Conservation (phyloP, 2,797 vertebrate species). For the Myoxocephalus aenaeus region DNA sequence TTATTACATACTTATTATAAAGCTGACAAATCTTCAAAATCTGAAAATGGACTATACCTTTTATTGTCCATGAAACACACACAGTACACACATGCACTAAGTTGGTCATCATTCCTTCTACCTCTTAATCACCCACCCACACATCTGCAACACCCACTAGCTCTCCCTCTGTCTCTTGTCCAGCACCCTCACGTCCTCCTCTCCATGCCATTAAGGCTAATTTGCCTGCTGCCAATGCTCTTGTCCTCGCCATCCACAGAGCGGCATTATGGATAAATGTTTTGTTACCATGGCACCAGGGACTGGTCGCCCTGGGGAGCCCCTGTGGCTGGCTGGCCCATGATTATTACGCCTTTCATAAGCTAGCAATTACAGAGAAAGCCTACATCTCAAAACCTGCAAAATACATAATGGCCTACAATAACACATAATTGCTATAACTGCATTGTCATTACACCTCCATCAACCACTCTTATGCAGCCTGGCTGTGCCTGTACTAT, state of each 20-base stretch:
- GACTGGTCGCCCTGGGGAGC: slow-evolving; percentile 69
- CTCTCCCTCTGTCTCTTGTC: slow-evolving; percentile 49
- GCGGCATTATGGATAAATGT: slow-evolving; percentile 80
- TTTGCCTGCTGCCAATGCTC: slow-evolving; percentile 78
- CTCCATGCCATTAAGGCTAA: slow-evolving; percentile 77
- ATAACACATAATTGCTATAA: slow-evolving; percentile 82
- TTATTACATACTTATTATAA: neutral
- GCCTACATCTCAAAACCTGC: slow-evolving; percentile 79
- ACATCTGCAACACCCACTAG: slow-evolving; percentile 51
- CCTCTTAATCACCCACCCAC: slow-evolving; percentile 43
- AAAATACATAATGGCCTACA: slow-evolving; percentile 81
- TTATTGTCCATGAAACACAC: neutral
- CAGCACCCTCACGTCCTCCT: slow-evolving; percentile 59
- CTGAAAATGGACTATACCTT: neutral
- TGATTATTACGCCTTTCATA: slow-evolving; percentile 77
- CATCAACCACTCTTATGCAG: slow-evolving; percentile 59
- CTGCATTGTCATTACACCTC: slow-evolving; percentile 74
- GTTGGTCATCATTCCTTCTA: slow-evolving; percentile 9
- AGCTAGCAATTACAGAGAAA: slow-evolving; percentile 78
- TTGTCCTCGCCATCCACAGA: slow-evolving; percentile 73
- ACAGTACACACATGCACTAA: neutral
- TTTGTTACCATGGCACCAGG: slow-evolving; percentile 81
- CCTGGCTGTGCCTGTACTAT: slow-evolving; percentile 46
- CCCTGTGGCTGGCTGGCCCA: slow-evolving; percentile 57
- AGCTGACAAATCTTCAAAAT: neutral